These are phyloP conservation scores for Anoura caudifer DNA, from an alignment of 2,113 vertebrate species.

Conservation along the genomic window DNA sequence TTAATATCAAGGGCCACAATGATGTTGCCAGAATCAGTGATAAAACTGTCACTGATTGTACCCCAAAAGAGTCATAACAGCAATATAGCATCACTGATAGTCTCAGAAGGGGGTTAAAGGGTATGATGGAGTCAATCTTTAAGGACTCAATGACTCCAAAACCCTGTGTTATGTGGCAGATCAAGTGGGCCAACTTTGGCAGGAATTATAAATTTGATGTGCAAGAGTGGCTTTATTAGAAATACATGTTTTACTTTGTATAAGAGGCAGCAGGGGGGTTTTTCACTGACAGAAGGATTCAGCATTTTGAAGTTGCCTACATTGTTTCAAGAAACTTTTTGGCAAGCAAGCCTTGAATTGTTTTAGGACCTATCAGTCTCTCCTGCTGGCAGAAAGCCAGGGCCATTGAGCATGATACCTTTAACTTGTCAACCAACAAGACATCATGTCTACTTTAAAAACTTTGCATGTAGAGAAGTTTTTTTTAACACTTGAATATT, in stretches of 20 bases:
- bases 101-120: background rate
- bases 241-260: constrained; percentile 21
- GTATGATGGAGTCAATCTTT: background rate
- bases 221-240: constrained; percentile 9
- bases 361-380: constrained; percentile 15
- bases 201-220: background rate
- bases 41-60: constrained; percentile 11
- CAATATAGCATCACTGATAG: background rate
- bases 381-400: constrained; percentile 2
- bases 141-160: background rate
- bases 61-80: background rate
- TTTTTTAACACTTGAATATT: constrained; percentile 42
- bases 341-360: constrained; percentile 34
- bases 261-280: background rate
- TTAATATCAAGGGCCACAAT: constrained; percentile 18
- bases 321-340: constrained; percentile 43
- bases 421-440: constrained; percentile 23
- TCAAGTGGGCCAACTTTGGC: background rate
- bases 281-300: constrained; percentile 28
- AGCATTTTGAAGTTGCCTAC: background rate
- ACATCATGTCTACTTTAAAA: constrained; percentile 38
- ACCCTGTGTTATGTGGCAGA: background rate
- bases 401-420: background rate
- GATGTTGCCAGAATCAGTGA: background rate
- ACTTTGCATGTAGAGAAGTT: background rate